Conservation (phyloP, 2,888 invertebrate species). For the Platycheirus albimanus region DNA sequence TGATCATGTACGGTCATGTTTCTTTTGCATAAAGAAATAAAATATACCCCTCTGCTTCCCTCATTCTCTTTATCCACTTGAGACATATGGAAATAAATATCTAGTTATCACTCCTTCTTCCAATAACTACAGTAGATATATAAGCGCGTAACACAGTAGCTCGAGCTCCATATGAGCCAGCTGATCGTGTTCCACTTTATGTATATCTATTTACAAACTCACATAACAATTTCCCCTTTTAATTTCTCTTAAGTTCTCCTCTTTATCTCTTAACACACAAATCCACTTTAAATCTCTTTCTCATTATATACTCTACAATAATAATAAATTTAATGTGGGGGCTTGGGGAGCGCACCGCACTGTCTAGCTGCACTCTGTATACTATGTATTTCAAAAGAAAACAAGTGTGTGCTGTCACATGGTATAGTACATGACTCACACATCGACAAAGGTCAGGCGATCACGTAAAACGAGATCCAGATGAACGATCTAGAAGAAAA, state of each 20-base stretch:
- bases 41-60: background rate
- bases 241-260: slow-evolving; percentile 26
- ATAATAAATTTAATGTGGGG: background rate
- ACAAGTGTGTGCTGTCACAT: slow-evolving; percentile 49
- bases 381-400: background rate
- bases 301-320: slow-evolving; percentile 14
- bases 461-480: slow-evolving; percentile 42
- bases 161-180: slow-evolving; percentile 41
- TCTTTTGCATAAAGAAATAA: slow-evolving; percentile 15
- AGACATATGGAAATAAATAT: slow-evolving; percentile 18
- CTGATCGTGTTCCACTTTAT: slow-evolving; percentile 42
- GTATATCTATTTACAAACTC: background rate
- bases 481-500: slow-evolving; percentile 17
- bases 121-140: background rate
- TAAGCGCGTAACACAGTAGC: slow-evolving; percentile 49
- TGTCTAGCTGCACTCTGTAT: slow-evolving; percentile 59
- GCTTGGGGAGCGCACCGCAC: slow-evolving; percentile 45
- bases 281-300: background rate
- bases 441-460: slow-evolving; percentile 70
- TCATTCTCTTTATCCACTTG: background rate
- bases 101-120: slow-evolving; percentile 54
- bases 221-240: slow-evolving; percentile 17
- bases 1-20: slow-evolving; percentile 35
- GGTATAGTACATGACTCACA: slow-evolving; percentile 56
- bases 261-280: slow-evolving; percentile 17